phyloP scores from a whole-genome alignment of 2,888 invertebrate species.

The Galeruca laticollis region DNA sequence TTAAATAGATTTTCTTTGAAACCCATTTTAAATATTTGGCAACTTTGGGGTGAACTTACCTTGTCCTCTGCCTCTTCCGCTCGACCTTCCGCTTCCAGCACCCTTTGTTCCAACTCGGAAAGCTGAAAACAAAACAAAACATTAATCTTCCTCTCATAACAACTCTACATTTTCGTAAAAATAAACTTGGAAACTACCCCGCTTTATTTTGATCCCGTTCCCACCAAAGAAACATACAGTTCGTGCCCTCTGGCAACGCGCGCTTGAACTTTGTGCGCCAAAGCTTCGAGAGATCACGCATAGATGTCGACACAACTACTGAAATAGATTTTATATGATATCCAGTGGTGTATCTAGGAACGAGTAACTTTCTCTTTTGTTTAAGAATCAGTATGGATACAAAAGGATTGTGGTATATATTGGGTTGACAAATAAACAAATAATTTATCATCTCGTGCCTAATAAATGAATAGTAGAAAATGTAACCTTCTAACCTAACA shows the following conservation, averaged over 20 bases:
- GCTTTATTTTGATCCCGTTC: constrained; percentile 2
- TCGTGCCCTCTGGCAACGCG: constrained; percentile 36
- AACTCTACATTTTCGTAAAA: constrained; percentile 22
- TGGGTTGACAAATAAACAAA: no score
- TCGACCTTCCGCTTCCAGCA: constrained; percentile 91
- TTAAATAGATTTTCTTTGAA: neutral
- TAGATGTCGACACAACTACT: constrained; percentile 41
- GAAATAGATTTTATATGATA: constrained; percentile 1
- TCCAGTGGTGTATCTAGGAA: neutral
- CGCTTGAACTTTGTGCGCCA: neutral
- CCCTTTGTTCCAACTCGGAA: constrained; percentile 93
- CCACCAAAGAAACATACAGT: constrained; percentile 2
- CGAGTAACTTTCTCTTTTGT: neutral
- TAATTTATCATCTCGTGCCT: no score
- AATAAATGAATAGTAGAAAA: no score
- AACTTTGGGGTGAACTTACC: constrained; percentile 71
- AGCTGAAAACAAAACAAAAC: constrained; percentile 75
- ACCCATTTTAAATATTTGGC: constrained; percentile 3
- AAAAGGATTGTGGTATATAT: no score
- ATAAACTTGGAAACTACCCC: neutral
- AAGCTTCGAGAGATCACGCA: neutral
- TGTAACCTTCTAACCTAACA: no score
- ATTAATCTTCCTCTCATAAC: constrained; percentile 32
- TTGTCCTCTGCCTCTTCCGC: constrained; percentile 96
- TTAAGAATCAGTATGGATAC: neutral